Percentiles rank a stretch among this genome's conserved stretches.
These are phyloP conservation scores for Toxostoma redivivum DNA, from an alignment of 2,113 vertebrate species.

Conservation along the genomic window DNA sequence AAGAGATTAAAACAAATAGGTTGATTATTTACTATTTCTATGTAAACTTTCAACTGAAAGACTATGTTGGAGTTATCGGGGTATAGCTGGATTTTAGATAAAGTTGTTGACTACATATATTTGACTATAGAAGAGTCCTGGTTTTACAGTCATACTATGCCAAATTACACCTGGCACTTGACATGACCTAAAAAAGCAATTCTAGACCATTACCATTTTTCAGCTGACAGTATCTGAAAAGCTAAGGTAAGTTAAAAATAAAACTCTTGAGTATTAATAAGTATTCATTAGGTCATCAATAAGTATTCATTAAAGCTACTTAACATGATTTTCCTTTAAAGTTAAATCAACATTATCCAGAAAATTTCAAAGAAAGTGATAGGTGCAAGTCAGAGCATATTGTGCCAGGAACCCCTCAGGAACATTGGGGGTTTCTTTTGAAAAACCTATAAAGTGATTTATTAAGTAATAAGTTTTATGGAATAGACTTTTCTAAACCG, in stretches of 20 bases:
- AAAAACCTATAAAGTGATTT: background rate
- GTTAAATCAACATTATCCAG: background rate
- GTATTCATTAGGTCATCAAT: background rate
- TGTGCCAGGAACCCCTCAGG: background rate
- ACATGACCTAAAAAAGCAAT: background rate
- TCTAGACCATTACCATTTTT: background rate
- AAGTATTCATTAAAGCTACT: background rate
- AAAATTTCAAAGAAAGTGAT: background rate
- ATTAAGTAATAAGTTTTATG: background rate
- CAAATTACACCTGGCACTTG: background rate
- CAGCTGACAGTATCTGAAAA: background rate
- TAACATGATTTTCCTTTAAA: background rate
- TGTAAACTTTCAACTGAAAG: conserved; percentile 27
- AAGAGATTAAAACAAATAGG: conserved; percentile 12
- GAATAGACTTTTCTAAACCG: background rate
- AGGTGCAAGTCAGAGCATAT: background rate
- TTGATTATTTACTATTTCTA: conserved; percentile 52
- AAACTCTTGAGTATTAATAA: background rate
- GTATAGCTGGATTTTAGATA: background rate
- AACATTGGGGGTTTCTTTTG: background rate
- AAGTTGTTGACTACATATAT: background rate
- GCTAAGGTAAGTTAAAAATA: background rate
- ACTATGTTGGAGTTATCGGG: background rate
- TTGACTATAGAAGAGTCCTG: background rate
- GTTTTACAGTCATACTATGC: background rate